These are phyloP conservation scores for Drosophila neutralis DNA, from an alignment of 2,888 invertebrate species.

Conservation along the genomic window DNA sequence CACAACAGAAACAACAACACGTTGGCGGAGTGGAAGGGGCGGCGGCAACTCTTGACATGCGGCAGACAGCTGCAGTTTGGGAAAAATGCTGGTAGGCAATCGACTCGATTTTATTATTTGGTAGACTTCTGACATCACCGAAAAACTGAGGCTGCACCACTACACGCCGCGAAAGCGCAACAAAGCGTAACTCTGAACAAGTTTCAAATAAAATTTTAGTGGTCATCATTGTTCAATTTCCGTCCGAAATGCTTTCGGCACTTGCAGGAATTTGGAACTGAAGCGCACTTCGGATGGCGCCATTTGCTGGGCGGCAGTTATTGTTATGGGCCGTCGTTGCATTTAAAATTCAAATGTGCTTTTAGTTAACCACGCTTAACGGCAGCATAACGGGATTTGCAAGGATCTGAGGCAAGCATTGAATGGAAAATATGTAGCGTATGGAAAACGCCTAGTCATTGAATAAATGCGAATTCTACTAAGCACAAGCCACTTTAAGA, in stretches of 20 bases:
- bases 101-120: conserved; percentile 71
- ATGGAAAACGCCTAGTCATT: not conserved
- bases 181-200: conserved; percentile 35
- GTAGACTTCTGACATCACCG: conserved; percentile 33
- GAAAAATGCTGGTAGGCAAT: conserved; percentile 72
- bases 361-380: conserved; percentile 63
- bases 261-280: conserved; percentile 3
- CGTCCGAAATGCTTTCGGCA: conserved; percentile 11
- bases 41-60: conserved; percentile 51
- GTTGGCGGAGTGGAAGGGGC: not conserved
- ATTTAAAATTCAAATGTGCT: conserved; percentile 70
- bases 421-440: not conserved
- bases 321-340: conserved; percentile 58
- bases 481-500: not conserved
- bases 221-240: conserved; percentile 55
- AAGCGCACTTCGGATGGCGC: not conserved
- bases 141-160: conserved; percentile 14
- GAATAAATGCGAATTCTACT: not conserved
- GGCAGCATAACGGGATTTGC: conserved; percentile 37
- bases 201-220: conserved; percentile 63
- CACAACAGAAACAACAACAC: conserved; percentile 23
- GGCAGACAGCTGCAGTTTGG: conserved; percentile 70
- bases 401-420: not conserved
- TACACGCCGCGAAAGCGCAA: conserved; percentile 5
- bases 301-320: conserved; percentile 15